Evolutionary conservation across 2,888 invertebrate species (phyloP), one percentile per base, ranked within the genome.

Genomic region (Ditylenchus weischeri): DNA sequence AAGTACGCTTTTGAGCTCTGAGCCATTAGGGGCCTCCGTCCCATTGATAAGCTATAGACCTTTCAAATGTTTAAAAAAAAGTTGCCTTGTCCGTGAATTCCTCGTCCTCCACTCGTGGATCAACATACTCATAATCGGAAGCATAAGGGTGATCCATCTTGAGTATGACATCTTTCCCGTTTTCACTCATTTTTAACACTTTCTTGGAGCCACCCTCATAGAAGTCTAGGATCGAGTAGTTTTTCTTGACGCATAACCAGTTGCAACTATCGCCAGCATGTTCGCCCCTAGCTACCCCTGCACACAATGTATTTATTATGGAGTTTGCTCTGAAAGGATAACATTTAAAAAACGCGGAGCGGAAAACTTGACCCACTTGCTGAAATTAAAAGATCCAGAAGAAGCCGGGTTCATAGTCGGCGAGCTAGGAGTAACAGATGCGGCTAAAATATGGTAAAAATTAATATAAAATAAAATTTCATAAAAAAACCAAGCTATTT

Each of bases 201-300:
- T 75, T 70, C 64, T 83, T 83, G 69, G 77, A 74, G 48, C 73
- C 76, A 21, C 74, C 75, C 49, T 78, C 74, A 61, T 78, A 75
- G 57, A 76, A 79, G 63, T 83, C 81, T 18, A 73, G 69, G 35
- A 83, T 69, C 3, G 74, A 67, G 74, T 76, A 82, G 57, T 80
- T 77, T 43, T 72, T 54, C 57, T 47, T 49, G 48, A 68, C 75
- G 65, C 81, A 83, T 8, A 82, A 65, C n/a, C 76, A 73, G 64
- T 72, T 72, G 67, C 83, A 83, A 6, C 80, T 71, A 65, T 81
- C 80, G 15, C 83, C 83, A 7, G 78, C 57, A 43, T 72, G 67
- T 54, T 72, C 66, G 8, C 76, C 73, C 21, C 68, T 60, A 21
- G 69, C 64, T 65, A 77, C 79, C 0, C 72, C 75, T 47, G 73